Base-by-base conservation (phyloP, 2,113 vertebrate species). In the Pleuronectes platessa region DNA sequence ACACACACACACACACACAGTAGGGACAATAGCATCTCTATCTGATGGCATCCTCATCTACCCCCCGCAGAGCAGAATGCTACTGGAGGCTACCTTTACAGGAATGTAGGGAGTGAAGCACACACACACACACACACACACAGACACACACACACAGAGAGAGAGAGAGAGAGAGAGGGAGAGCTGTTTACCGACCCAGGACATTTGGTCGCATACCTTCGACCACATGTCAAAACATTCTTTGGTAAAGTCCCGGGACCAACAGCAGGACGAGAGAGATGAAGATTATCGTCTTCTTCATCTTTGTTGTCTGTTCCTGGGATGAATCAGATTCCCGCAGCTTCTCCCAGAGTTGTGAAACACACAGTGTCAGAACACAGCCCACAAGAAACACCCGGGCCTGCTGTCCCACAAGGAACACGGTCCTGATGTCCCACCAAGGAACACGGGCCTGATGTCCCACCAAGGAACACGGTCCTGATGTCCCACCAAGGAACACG, bases 41-140 rank as follows among this genome's bases (percentile, higher is more conserved):
- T 92, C 90, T 88, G 83, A 89, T 88, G 85, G 82, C 71, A 79
- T 86, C 71, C 76, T 86, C 85, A 86, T 89, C 81, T 68, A 87
- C 79, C 91, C 81, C 91, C 88, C 14, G 73, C 82, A 24, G 77
- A 75, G 89, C 59, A 78, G 71, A 86, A 24, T 80, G 89, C 85
- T 86, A 86, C 88, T 85, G 89, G 82, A 79, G 88, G 83, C 88
- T 92, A 90, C 91, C 83, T 90, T 86, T 82, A 74, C 69, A 61
- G 87, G 89, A 92, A 90, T 87, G 71, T n/a, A 77, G 71, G 59
- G 51, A 56, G 8, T 17, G 2, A 9, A 31, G 66, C 26, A 20
- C 59, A 71, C 67, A 81, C 69, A 63, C 79, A 71, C 45, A 42
- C 76, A 55, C 72, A 66, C 55, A 61, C 62, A 40, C 54, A 31